phyloP scores from a whole-genome alignment of 2,113 vertebrate genomes.

The Dicentrarchus labrax region DNA sequence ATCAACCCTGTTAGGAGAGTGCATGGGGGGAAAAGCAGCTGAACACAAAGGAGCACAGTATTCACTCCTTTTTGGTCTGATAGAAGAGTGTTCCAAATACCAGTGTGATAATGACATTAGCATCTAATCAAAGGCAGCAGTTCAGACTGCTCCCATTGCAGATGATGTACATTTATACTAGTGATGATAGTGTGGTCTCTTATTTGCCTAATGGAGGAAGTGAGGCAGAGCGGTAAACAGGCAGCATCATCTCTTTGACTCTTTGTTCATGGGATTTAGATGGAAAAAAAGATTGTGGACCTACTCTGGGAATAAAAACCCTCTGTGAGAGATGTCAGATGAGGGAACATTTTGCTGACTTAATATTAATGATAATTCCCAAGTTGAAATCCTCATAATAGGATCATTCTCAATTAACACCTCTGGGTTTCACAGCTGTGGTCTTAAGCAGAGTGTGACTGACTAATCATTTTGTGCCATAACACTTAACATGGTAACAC shows the following conservation, averaged over 20 bases:
- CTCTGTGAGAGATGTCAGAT: not conserved
- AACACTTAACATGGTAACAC: not conserved
- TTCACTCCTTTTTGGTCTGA: constrained; percentile 42
- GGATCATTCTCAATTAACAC: constrained; percentile 47
- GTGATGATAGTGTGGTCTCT: constrained; percentile 37
- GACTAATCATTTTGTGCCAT: constrained; percentile 20
- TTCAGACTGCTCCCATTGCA: constrained; percentile 20
- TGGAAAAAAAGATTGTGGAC: not conserved
- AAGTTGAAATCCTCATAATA: not conserved
- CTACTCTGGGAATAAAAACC: not conserved
- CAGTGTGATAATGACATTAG: constrained; percentile 62
- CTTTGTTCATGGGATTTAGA: not conserved
- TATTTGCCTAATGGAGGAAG: constrained; percentile 27
- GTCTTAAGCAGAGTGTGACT: constrained; percentile 1
- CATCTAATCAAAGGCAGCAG: constrained; percentile 57
- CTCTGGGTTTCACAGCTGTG: constrained; percentile 26
- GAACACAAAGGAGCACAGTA: constrained; percentile 67
- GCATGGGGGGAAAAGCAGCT: constrained; percentile 41
- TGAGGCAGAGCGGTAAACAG: constrained; percentile 19
- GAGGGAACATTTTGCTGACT: constrained; percentile 6
- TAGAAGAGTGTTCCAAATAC: constrained; percentile 36
- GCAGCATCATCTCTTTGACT: not conserved
- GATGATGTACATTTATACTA: constrained; percentile 43
- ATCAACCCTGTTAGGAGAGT: constrained; percentile 61
- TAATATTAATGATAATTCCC: not conserved